These are phyloP conservation scores for Sprattus sprattus DNA, from an alignment of 2,113 vertebrate species.

Conservation along the genomic window DNA sequence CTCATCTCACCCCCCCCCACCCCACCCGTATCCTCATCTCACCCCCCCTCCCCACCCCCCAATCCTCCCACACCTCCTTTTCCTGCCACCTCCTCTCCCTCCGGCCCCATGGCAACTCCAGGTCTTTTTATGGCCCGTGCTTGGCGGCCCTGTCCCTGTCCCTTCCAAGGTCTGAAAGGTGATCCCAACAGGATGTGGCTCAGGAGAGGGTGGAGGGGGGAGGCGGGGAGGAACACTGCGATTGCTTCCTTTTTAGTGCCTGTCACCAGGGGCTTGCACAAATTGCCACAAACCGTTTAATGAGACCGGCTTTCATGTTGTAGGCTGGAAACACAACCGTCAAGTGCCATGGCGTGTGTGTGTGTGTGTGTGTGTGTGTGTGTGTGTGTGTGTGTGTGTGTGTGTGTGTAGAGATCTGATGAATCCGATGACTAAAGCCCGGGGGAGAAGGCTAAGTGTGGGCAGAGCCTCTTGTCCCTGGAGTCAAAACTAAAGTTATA, in stretches of 20 bases:
- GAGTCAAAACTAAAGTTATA: background rate
- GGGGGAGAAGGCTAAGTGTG: background rate
- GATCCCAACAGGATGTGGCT: conserved; percentile 32
- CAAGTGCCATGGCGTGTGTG: background rate
- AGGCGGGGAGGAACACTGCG: background rate
- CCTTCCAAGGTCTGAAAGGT: conserved; percentile 39
- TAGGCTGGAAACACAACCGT: background rate
- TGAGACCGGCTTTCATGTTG: background rate
- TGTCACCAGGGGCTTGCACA: conserved; percentile 23
- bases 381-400: background rate
- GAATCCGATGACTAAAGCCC: background rate
- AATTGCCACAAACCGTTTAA: conserved; percentile 20
- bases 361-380: background rate
- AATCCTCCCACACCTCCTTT: background rate
- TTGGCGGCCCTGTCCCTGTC: conserved; percentile 14
- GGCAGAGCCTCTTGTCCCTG: conserved; percentile 2
- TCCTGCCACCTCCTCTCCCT: background rate
- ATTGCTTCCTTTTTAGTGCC: conserved; percentile 32
- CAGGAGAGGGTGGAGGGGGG: background rate
- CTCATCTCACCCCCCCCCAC: no score
- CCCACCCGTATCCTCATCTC: background rate
- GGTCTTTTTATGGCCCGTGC: conserved; percentile 36
- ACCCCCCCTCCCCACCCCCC: background rate
- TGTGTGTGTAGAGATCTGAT: background rate
- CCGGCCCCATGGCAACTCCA: conserved; percentile 10